Evolutionary conservation across 2,797 vertebrate genomes (phyloP).

Genomic region (Lepus townsendii): DNA sequence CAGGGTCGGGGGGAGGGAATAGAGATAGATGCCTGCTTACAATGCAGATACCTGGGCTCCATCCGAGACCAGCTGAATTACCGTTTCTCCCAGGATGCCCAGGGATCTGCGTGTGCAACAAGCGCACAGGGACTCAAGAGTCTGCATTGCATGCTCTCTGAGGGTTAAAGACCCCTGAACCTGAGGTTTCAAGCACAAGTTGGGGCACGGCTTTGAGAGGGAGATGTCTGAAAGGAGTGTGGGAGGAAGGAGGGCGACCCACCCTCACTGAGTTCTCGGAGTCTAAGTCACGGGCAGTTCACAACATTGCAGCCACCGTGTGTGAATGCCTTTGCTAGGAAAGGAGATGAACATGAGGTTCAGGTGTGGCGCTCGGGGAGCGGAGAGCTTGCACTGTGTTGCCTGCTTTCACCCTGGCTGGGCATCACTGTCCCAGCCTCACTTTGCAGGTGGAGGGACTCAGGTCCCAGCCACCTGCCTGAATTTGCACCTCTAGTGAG

Average conservation of each 20-base stretch:
- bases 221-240: background rate
- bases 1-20: background rate
- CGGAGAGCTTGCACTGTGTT: background rate
- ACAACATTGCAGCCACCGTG: background rate
- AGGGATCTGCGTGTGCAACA: background rate
- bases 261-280: background rate
- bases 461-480: background rate
- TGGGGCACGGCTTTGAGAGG: background rate
- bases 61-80: background rate
- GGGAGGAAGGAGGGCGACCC: background rate
- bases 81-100: background rate
- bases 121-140: background rate
- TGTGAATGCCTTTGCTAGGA: slow-evolving; percentile 50
- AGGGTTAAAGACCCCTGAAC: background rate
- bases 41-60: background rate
- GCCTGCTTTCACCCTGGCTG: background rate
- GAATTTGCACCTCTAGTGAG: background rate
- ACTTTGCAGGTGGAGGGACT: background rate
- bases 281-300: background rate
- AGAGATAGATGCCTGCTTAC: background rate
- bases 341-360: background rate
- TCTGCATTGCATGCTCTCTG: background rate
- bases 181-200: background rate
- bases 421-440: background rate
- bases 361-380: background rate